Conservation (phyloP, 2,797 vertebrate genomes). For the Pseudochaenichthys georgianus region DNA sequence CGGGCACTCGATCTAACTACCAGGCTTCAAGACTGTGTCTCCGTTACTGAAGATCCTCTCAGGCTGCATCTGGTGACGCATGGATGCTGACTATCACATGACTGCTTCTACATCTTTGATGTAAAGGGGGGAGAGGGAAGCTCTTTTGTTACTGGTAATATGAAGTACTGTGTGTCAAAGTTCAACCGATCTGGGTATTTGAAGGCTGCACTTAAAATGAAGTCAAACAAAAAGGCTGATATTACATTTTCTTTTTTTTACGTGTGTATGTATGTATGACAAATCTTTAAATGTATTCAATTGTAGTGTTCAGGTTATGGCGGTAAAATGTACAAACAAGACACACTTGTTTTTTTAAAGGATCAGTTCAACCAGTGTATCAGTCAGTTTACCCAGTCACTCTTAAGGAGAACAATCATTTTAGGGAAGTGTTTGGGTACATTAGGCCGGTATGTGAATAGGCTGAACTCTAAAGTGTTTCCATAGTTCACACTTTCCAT, state of each 20-base stretch:
- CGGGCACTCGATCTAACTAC: constrained; percentile 58
- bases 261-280: background rate
- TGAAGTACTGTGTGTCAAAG: constrained; percentile 41
- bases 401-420: constrained; percentile 11
- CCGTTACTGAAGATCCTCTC: constrained; percentile 59
- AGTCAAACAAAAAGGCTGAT: constrained; percentile 4
- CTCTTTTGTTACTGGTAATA: constrained; percentile 59
- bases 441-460: constrained; percentile 5
- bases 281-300: constrained; percentile 3
- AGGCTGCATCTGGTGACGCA: constrained; percentile 46
- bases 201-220: constrained; percentile 43
- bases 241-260: background rate
- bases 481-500: constrained; percentile 3
- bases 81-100: constrained; percentile 55
- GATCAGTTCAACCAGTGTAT: background rate
- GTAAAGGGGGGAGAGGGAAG: constrained; percentile 37
- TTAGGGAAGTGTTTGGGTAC: constrained; percentile 42
- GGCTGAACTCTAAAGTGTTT: constrained; percentile 11
- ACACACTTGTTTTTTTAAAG: background rate
- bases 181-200: constrained; percentile 19
- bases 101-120: constrained; percentile 50
- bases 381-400: background rate
- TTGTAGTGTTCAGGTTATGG: background rate
- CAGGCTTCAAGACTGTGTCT: constrained; percentile 61
- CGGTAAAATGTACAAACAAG: background rate